These are phyloP conservation scores for Drosophila kanapiae DNA, from an alignment of 1,140 invertebrate species.

Conservation along the genomic window DNA sequence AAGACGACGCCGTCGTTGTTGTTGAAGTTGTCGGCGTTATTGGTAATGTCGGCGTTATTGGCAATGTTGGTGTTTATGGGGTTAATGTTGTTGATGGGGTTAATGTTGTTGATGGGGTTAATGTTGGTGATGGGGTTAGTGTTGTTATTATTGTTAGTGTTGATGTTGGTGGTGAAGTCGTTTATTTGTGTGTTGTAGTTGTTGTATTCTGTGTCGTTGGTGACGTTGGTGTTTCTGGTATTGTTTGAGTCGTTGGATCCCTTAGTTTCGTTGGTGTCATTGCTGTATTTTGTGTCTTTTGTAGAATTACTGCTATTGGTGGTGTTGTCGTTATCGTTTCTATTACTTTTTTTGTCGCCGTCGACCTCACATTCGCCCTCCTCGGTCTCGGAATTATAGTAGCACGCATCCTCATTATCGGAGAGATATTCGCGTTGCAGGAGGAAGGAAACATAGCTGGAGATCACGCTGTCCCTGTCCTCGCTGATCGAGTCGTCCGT, in stretches of 20 bases:
- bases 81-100: not conserved
- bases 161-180: not conserved
- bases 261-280: not conserved
- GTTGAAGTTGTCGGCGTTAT: no score
- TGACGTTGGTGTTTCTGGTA: not conserved
- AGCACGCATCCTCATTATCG: not conserved
- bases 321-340: not conserved
- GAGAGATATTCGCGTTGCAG: not conserved
- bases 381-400: not conserved
- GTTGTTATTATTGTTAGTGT: not conserved
- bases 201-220: no score
- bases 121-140: not conserved
- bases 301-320: no score
- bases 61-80: not conserved
- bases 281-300: not conserved
- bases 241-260: not conserved
- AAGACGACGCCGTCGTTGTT: no score
- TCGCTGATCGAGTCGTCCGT: conserved; percentile 2
- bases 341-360: not conserved
- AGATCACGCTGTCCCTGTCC: not conserved
- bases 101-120: not conserved
- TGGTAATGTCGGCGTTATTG: not conserved
- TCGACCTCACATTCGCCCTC: not conserved
- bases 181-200: not conserved
- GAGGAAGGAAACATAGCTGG: not conserved